Conservation (phyloP, 35 echinoderm and acorn worm species). For the Heliocidaris tuberculata region DNA sequence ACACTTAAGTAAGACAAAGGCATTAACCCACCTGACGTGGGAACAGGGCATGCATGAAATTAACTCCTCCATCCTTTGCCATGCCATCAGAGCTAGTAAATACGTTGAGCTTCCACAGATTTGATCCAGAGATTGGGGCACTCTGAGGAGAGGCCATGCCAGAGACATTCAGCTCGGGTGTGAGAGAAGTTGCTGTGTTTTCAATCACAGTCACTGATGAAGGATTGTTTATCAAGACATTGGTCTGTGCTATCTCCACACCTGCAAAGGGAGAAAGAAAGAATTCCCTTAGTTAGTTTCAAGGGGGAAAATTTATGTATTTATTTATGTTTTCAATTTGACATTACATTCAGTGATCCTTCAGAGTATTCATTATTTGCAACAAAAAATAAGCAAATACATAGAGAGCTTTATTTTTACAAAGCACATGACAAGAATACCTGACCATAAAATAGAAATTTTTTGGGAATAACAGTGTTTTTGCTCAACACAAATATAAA, state of each 20-base stretch:
- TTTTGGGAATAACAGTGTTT: no score
- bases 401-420: no score
- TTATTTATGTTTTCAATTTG: no score
- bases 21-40: neutral
- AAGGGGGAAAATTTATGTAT: no score
- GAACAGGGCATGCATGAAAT: neutral
- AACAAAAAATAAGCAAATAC: no score
- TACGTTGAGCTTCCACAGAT: neutral
- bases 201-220: neutral
- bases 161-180: neutral
- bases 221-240: neutral
- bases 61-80: neutral
- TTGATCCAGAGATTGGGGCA: neutral
- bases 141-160: neutral
- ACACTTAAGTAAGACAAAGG: neutral
- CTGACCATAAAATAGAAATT: no score
- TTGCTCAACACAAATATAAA: no score
- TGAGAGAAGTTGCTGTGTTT: slow-evolving; percentile 2
- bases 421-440: no score
- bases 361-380: no score
- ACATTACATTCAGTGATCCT: no score
- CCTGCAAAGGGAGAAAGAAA: neutral
- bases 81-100: slow-evolving; percentile 23
- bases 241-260: neutral
- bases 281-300: no score